Evolutionary conservation across 2,113 vertebrate species (phyloP), one percentile per base, ranked within the genome.

Genomic region (Platycercus adscitus): DNA sequence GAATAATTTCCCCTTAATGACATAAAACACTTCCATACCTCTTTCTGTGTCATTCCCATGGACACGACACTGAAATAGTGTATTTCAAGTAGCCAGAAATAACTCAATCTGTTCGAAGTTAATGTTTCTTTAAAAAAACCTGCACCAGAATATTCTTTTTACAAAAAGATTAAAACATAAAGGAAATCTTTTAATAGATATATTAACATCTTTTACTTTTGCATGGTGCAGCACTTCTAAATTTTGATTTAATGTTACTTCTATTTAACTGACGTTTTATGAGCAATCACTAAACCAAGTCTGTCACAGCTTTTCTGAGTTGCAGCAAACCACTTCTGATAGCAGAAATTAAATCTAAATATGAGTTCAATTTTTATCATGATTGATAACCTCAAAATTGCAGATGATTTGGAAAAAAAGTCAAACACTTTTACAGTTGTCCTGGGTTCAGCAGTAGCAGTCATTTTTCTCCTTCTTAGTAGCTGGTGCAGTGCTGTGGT

Each of bases 371-470:
- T 44, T 85, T 63, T 80, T 56, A 76, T 31, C 13, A 61, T 31
- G 17, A 71, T 66, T n/a, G n/a, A n/a, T n/a, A 82, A 91, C 61
- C 66, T 63, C 53, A 73, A 92, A 96, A 88, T 93, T 80, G 46
- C 1, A 0, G 4, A 49, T 41, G 6, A 82, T 88, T 65, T 43
- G 39, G 33, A 55, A 33, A 81, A 78, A 50, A 91, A 66, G 18
- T 52, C 8, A 82, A 85, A 78, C n/a, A n/a, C 26, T 41, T 82
- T 61, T 37, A 56, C 8, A 69, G 46, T 20, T 46, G 46, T 46
- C 46, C 46, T 20, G 46, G 46, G 46, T 46, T 46, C 46, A 46
- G 46, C 46, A 20, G 46, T 46, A 20, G 46, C 46, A 46, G 46
- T 20, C 19, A 46, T 46, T 46, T 46, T 46, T 10, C 19, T 46